These are phyloP conservation scores for Nothoprocta pentlandii DNA, from an alignment of 2,113 vertebrate genomes.

Conservation along the genomic window DNA sequence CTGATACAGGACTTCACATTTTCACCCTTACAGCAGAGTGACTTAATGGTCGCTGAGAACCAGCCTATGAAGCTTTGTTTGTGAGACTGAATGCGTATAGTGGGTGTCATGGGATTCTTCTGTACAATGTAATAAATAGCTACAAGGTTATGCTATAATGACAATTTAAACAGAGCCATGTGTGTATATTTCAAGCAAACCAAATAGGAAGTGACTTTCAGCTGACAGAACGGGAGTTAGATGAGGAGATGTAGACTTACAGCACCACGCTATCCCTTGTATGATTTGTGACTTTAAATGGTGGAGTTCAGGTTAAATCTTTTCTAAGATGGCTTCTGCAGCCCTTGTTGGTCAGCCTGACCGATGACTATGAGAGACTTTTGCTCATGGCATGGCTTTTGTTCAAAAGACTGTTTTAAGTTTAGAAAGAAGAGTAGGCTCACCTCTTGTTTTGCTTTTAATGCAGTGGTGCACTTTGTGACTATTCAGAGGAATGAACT, in stretches of 20 bases:
- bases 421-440: not conserved
- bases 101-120: not conserved
- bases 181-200: not conserved
- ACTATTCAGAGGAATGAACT: not conserved
- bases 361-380: not conserved
- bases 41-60: not conserved
- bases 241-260: not conserved
- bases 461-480: not conserved
- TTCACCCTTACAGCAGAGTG: not conserved
- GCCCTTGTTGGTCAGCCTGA: not conserved
- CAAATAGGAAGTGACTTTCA: not conserved
- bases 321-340: not conserved
- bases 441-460: not conserved
- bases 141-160: not conserved
- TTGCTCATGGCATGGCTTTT: not conserved
- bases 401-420: not conserved
- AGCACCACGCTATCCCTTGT: not conserved
- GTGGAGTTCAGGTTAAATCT: not conserved
- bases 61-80: not conserved
- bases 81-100: not conserved
- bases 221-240: not conserved
- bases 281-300: not conserved
- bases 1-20: not conserved
- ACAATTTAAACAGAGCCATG: not conserved
- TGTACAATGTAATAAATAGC: not conserved